These are phyloP conservation scores for Saimiri boliviensis DNA, from an alignment of 2,113 vertebrate genomes.

Conservation along the genomic window DNA sequence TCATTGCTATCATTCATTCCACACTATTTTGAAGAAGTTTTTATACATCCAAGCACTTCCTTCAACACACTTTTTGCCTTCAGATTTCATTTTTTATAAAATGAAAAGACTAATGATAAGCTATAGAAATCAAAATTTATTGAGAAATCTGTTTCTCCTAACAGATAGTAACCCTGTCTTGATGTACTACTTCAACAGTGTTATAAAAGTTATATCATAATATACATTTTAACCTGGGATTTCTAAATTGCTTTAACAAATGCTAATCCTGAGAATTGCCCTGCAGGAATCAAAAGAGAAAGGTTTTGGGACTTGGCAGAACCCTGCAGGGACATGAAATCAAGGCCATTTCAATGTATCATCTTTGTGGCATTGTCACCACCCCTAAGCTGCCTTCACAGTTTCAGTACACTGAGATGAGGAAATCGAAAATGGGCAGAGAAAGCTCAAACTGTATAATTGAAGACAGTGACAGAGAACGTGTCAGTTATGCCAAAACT, in stretches of 20 bases:
- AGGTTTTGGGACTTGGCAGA: conserved; percentile 40
- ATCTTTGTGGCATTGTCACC: background rate
- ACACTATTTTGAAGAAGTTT: background rate
- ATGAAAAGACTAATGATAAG: conserved; percentile 19
- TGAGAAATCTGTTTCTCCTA: conserved; percentile 42
- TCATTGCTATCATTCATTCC: background rate
- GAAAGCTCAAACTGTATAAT: conserved; percentile 28
- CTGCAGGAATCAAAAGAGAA: conserved; percentile 60
- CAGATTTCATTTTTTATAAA: conserved; percentile 34
- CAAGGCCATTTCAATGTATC: conserved; percentile 22
- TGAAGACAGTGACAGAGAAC: background rate
- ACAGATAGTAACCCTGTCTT: background rate
- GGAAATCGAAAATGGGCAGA: conserved; percentile 27
- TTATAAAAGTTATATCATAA: background rate
- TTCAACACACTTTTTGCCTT: conserved; percentile 32
- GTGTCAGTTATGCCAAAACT: conserved; percentile 31
- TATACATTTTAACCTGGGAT: conserved; percentile 43
- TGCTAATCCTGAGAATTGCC: conserved; percentile 55
- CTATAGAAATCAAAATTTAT: conserved; percentile 26
- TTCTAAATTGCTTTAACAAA: conserved; percentile 44
- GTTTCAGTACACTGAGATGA: conserved; percentile 35
- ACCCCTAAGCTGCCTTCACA: conserved; percentile 50
- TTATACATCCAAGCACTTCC: background rate
- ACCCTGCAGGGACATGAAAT: conserved; percentile 27
- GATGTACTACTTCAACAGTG: background rate